Conservation (phyloP, 2,888 invertebrate species). For the Phortica magna region DNA sequence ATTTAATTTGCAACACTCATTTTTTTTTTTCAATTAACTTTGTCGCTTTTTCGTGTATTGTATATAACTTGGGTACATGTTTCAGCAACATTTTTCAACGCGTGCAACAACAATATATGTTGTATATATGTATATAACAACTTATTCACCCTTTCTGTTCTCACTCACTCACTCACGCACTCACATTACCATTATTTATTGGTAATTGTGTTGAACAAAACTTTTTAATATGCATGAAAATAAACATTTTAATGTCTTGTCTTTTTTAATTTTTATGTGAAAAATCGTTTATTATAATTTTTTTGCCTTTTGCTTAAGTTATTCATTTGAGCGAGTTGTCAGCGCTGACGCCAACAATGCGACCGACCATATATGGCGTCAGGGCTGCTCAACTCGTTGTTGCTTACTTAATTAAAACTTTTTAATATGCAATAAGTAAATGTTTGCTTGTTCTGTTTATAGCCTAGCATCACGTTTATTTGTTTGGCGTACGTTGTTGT, state of each 20-base stretch:
- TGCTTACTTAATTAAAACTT: not conserved
- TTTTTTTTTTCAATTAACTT: slow-evolving; percentile 2
- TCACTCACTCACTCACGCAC: not conserved
- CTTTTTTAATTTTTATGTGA: not conserved
- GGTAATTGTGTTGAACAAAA: not conserved
- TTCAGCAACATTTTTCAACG: not conserved
- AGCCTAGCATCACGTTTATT: not conserved
- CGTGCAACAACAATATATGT: too few relatives aligned
- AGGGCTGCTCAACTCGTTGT: not conserved
- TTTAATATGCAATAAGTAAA: slow-evolving; percentile 4
- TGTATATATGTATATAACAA: too few relatives aligned
- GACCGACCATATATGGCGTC: too few relatives aligned
- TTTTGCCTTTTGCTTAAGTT: not conserved
- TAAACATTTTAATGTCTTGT: not conserved
- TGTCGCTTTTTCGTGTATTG: not conserved
- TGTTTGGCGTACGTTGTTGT: not conserved
- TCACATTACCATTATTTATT: not conserved
- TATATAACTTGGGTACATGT: too few relatives aligned
- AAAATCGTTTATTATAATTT: not conserved
- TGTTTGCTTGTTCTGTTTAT: not conserved
- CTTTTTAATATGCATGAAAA: slow-evolving; percentile 4
- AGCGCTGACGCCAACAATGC: too few relatives aligned
- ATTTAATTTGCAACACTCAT: not conserved
- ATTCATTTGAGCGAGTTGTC: too few relatives aligned
- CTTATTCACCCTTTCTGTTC: not conserved